phyloP scores from a whole-genome alignment of 2,888 invertebrate species.

The Tetranychus piercei region DNA sequence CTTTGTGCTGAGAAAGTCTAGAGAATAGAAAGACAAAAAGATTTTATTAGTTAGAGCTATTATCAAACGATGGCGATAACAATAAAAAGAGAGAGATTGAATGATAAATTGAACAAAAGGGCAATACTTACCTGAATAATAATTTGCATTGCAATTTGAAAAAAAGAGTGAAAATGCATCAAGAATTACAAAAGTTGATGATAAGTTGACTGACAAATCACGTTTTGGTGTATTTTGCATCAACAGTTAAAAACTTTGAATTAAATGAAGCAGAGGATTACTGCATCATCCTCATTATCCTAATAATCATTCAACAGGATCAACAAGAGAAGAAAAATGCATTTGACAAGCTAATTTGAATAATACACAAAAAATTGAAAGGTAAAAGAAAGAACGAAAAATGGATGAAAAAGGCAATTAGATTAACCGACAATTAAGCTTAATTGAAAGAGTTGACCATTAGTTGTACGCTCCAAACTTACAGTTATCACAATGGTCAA shows the following conservation, averaged over 20 bases:
- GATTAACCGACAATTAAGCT: background rate
- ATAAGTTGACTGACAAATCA: background rate
- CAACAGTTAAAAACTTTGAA: background rate
- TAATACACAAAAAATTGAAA: background rate
- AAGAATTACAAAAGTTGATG: background rate
- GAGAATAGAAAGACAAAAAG: too few species aligned
- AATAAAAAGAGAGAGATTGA: too few species aligned
- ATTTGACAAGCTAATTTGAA: background rate
- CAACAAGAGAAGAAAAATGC: constrained; percentile 13
- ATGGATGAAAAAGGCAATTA: background rate
- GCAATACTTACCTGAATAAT: background rate
- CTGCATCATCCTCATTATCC: background rate
- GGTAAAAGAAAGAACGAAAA: background rate
- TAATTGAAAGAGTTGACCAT: background rate
- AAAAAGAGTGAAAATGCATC: background rate
- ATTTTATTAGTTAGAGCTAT: too few species aligned
- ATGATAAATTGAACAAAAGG: too few species aligned
- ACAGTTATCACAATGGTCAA: background rate
- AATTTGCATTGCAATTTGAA: background rate
- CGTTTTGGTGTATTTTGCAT: background rate
- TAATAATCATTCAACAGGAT: background rate
- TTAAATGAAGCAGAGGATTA: background rate
- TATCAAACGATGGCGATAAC: too few species aligned
- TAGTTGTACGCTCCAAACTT: too few species aligned
- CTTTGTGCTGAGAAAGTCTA: too few species aligned